Base-by-base conservation (phyloP, 2,888 invertebrate species). In the Apamea monoglypha region DNA sequence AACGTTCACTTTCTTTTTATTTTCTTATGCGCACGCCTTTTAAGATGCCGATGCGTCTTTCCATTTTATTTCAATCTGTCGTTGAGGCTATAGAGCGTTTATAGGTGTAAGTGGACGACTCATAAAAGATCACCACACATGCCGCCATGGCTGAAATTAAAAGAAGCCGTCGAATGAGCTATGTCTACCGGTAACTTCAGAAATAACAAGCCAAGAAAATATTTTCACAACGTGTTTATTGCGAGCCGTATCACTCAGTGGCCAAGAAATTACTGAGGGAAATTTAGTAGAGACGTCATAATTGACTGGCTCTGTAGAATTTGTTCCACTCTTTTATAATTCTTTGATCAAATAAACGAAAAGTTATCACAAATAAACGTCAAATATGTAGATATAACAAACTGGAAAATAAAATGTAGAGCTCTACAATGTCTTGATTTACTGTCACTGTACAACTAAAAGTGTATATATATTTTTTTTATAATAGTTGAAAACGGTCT, bases 1-100 rank as follows among this genome's bases (percentile, higher is more conserved):
- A 96, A 92, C 93, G 92, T 87, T 92, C 91, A 90, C 91, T 93
- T 92, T 91, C 92, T 92, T 94, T 94, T 95, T 94, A 93, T 94
- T 95, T 94, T 93, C 92, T 92, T 92, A 91, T 90, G 92, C 91
- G 90, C 90, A 88, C 89, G 91, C 91, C 94, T 95, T 95, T 95
- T 89, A 94, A 95, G 93, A 94, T 90, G 93, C 93, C 94, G 94
- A 92, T 92, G 90, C 91, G 92, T 92, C 91, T 93, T 91, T 89
- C 87, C 88, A 88, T 92, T 93, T 93, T 92, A 94, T 93, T 93
- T 91, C 88, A 89, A 93, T 93, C 90, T 92, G 92, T 91, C 91
- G 87, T 87, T 90, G 83, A 88, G 72, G 74, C 82, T 89, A 85
- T 90, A 85, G 80, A 83, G 68, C 77, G 80, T 73, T 72, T 83